Base-by-base conservation (phyloP, 2,113 vertebrate genomes). In the Mastomys coucha region DNA sequence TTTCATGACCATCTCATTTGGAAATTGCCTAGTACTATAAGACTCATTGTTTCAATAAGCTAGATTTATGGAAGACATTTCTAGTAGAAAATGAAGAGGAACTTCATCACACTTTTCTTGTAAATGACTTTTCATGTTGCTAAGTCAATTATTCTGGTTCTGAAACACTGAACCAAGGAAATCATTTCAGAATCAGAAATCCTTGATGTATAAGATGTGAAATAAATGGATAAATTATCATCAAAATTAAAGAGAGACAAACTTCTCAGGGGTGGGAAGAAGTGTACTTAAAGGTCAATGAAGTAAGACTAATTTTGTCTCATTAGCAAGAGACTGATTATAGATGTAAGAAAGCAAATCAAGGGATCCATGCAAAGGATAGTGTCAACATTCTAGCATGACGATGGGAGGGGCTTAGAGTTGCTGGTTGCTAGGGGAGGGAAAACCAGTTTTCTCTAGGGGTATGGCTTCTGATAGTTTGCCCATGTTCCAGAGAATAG, bases 51-150 rank as follows among this genome's bases (percentile, higher is more conserved):
- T 98, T 96, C 96, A 96, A 95, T 91, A 95, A 88, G 13, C 51
- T 92, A 88, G 95, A 96, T 96, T 97, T 98, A 94, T 94, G 89
- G 69, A 96, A 92, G 89, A 93, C 78, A 95, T 94, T 98, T 96
- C 72, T 88, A 95, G 89, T 89, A 94, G 84, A 77, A 86, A 45
- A 97, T 98, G 96, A 98, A 95, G 98, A 98, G 53, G 67, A 91
- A 93, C 80, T 93, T 96, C 88, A 93, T 98, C 92, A 91, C 49
- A 97, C 92, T 98, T 98, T 97, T 88, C 67, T 96, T 98, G 77
- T 97, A 98, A 98, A 98, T 96, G 95, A 96, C 91, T 97, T 98
- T 98, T 97, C 96, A 93, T 97, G 94, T 75, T 96, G 96, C 98
- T 97, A 98, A 98, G 95, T 97, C 96, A 97, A 98, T 98, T 98